A percentile compares a stretch with the other conserved stretches of the same genome.
Evolutionary conservation across 2,797 vertebrate species (phyloP).

Genomic region (Melanotaenia maccullochi): DNA sequence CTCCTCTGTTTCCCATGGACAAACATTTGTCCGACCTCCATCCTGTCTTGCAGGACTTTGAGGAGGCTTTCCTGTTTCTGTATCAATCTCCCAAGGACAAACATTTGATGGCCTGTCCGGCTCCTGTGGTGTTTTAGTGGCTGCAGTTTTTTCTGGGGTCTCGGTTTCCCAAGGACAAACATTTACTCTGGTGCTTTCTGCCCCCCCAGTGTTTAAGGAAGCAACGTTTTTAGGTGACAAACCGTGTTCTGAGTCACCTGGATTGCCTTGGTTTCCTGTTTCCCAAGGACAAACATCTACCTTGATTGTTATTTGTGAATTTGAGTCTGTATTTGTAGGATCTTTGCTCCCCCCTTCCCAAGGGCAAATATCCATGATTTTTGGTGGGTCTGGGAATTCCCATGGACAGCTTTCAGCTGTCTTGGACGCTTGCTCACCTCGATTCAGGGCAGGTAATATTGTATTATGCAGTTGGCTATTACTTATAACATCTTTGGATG

Average conservation of each 20-base stretch:
- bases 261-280: constrained; percentile 40
- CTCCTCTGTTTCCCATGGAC: constrained; percentile 59
- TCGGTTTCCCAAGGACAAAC: constrained; percentile 69
- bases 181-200: constrained; percentile 38
- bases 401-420: constrained; percentile 78
- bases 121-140: constrained; percentile 24
- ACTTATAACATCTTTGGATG: constrained; percentile 17
- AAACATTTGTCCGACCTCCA: constrained; percentile 6
- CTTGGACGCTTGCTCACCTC: constrained; percentile 49
- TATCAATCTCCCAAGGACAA: constrained; percentile 53
- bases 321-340: constrained; percentile 13
- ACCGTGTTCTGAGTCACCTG: constrained; percentile 27
- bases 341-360: constrained; percentile 59
- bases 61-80: constrained; percentile 18
- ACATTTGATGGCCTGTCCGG: constrained; percentile 23
- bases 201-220: constrained; percentile 28
- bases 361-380: constrained; percentile 55
- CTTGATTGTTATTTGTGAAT: constrained; percentile 55
- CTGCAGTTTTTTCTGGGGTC: constrained; percentile 9
- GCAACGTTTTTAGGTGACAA: constrained; percentile 10
- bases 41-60: neutral
- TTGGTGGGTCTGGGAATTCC: constrained; percentile 81
- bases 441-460: constrained; percentile 22
- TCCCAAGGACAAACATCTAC: constrained; percentile 69
- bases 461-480: constrained; percentile 26